phyloP scores from a whole-genome alignment of 2,888 invertebrate genomes.

The Apodemia duryi region DNA sequence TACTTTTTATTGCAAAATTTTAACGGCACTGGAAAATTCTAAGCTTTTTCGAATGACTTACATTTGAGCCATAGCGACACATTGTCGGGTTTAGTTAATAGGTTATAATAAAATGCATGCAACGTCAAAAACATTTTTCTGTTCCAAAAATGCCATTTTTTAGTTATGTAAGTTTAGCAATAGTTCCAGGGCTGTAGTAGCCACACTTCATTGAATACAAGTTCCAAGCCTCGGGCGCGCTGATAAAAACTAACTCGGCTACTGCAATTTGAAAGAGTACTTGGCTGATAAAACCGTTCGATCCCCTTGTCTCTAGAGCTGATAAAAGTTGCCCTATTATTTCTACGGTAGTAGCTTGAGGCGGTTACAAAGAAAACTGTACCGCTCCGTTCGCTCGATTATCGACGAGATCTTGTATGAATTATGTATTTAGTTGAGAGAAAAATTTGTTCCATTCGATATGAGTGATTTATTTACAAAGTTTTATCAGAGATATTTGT shows the following conservation, averaged over 20 bases:
- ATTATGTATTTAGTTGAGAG: conserved; percentile 66
- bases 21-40: no score
- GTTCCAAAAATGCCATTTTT: no score
- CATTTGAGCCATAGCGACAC: no score
- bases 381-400: conserved; percentile 44
- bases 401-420: conserved; percentile 51
- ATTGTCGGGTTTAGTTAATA: no score
- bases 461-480: conserved; percentile 42
- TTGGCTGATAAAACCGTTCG: conserved; percentile 51
- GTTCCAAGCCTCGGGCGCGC: conserved; percentile 46
- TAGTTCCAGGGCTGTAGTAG: conserved; percentile 29
- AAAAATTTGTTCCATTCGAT: conserved; percentile 45
- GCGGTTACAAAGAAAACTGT: conserved; percentile 41
- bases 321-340: conserved; percentile 71
- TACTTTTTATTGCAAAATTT: no score
- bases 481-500: conserved; percentile 35
- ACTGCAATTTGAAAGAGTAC: conserved; percentile 58
- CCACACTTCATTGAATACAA: conserved; percentile 50
- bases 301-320: conserved; percentile 41
- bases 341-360: conserved; percentile 42
- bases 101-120: no score
- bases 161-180: conserved; percentile 10
- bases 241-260: conserved; percentile 63
- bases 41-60: no score
- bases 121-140: no score